Base-by-base conservation (phyloP, 2,888 invertebrate species). In the Liodrosophila aerea region DNA sequence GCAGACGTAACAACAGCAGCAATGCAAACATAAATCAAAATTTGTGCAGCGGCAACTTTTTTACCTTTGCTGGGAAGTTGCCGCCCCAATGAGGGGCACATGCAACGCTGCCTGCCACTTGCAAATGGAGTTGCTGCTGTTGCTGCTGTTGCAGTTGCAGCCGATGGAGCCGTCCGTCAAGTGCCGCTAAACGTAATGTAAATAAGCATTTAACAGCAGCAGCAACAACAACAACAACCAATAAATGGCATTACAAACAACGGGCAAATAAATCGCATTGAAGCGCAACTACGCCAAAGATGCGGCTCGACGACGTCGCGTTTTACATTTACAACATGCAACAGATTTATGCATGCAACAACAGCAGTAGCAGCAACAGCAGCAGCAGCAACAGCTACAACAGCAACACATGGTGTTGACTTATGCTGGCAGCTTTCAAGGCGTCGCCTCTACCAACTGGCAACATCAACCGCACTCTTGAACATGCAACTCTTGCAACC, bases 161-260 rank as follows among this genome's bases (percentile, higher is more conserved):
- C 58, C 37, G 63, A 44, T 51, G 64, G 31, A 50, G 64, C 45
- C 53, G 60, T 54, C 53, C 56, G 66, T 72, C 70, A 81, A 85
- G 76, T 78, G 85, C 83, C 84, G 77, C 85, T 85, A 87, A 86
- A 85, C 84, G 86, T 83, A 87, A 85, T 85, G 87, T 85, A 87
- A 87, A 87, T 87, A 87, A 80, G 81, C 85, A 81, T 83, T 78
- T 74, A 86, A 85, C 75, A 81, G 71, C 74, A 70, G 56, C 70
- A 73, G 39, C 67, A 69, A 29, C 65, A 67, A 40, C 58, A 64
- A 62, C 50, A 47, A 9, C 33, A 64, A 7, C 56, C 83, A 86
- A 86, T 76, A 85, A 82, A 83, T 85, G 77, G 77, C 77, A 85
- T 77, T 83, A 77, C 82, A 86, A 76, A 80, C 74, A 76, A 83